Conservation (phyloP, 2,888 invertebrate species). For the Eulithis prunata region DNA sequence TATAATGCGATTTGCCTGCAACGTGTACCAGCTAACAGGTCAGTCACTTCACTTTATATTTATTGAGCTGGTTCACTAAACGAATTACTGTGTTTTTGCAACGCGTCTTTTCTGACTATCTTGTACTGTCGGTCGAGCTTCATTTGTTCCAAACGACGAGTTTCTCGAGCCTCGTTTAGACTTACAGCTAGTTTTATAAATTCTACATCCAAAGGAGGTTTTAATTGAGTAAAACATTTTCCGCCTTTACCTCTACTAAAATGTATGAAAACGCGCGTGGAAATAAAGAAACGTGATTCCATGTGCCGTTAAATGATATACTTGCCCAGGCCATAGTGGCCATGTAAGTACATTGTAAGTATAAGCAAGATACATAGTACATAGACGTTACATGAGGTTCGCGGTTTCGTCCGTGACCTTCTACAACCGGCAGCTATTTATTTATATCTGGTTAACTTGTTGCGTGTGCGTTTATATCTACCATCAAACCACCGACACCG, state of each 20-base stretch:
- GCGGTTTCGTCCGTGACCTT: conserved; percentile 25
- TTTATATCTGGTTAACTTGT: conserved; percentile 41
- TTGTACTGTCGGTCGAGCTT: too few relatives aligned
- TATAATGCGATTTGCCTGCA: not conserved
- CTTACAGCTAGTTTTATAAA: not conserved
- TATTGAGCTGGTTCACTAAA: not conserved
- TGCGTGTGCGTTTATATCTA: conserved; percentile 38
- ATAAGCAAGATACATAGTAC: not conserved
- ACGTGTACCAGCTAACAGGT: not conserved
- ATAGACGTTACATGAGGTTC: not conserved
- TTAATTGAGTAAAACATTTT: not conserved
- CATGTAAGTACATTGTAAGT: not conserved
- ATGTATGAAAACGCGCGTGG: not conserved
- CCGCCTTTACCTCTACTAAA: conserved; percentile 6
- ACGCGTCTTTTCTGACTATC: too few relatives aligned
- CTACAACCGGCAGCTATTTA: conserved; percentile 20
- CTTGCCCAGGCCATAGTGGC: too few relatives aligned
- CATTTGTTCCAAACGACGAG: too few relatives aligned
- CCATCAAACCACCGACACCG: conserved; percentile 12
- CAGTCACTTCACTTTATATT: conserved; percentile 1
- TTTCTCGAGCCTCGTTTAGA: too few relatives aligned
- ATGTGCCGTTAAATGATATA: not conserved
- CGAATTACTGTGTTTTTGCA: not conserved
- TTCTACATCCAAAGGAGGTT: not conserved
- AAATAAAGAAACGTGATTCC: not conserved